phyloP scores from a whole-genome alignment of 2,888 invertebrate species.

The Pristionchus mayeri region DNA sequence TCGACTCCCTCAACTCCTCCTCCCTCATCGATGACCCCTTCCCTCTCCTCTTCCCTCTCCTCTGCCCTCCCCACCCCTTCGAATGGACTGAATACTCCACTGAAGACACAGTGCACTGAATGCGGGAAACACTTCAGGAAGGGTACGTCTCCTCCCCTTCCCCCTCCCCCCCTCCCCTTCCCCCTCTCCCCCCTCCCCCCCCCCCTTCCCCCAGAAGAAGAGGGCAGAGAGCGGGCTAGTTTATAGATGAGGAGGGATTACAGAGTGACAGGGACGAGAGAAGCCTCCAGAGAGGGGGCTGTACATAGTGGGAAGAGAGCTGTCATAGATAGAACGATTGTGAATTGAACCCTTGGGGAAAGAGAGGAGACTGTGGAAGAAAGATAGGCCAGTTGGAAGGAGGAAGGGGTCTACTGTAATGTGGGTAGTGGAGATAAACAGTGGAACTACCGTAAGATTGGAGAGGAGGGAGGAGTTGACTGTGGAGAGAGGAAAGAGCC shows the following conservation, averaged over 20 bases:
- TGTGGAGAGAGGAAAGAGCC: neutral
- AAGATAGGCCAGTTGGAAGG: neutral
- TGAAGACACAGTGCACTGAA: constrained; percentile 68
- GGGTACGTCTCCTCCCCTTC: constrained; percentile 67
- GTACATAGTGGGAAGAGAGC: no score
- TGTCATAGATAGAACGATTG: constrained; percentile 45
- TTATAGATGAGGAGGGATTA: constrained; percentile 40
- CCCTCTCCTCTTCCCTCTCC: neutral
- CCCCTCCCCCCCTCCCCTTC: no score
- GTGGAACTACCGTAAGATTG: neutral
- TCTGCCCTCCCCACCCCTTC: neutral
- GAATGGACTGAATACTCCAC: neutral
- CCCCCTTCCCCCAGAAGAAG: neutral
- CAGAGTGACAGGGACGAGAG: constrained; percentile 37
- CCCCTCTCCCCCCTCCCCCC: neutral
- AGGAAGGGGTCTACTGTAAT: neutral
- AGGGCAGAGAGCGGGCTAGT: constrained; percentile 16
- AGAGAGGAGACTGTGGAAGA: constrained; percentile 34
- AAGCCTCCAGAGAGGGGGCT: constrained; percentile 43
- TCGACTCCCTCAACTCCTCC: constrained; percentile 33
- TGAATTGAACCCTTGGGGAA: constrained; percentile 44
- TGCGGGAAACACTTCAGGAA: constrained; percentile 76
- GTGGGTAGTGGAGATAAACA: neutral
- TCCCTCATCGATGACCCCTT: neutral
- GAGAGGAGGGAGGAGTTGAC: neutral